phyloP scores from a whole-genome alignment of 1,140 invertebrate species.

The Bombus balteatus region DNA sequence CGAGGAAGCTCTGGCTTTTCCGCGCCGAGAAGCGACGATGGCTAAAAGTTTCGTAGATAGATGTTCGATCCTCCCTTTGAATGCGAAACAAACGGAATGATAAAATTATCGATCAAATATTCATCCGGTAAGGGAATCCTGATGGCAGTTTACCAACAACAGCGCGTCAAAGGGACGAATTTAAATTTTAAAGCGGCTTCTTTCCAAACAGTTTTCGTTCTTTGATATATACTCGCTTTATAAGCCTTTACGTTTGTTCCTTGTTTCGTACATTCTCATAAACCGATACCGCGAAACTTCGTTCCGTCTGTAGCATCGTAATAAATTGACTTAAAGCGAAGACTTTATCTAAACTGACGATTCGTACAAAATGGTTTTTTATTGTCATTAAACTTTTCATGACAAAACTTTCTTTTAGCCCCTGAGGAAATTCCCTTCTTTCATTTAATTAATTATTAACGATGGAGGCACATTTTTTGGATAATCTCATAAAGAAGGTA shows the following conservation, averaged over 20 bases:
- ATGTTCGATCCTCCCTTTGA: background rate
- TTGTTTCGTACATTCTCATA: background rate
- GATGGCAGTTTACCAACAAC: constrained; percentile 1
- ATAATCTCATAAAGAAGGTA: too few relatives aligned
- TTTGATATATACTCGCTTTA: background rate
- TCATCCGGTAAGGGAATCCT: background rate
- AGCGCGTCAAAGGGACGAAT: constrained; percentile 11
- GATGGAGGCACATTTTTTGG: too few relatives aligned
- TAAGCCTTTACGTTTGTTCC: background rate
- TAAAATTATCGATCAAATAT: constrained; percentile 3
- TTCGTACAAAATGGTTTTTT: too few relatives aligned
- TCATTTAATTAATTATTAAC: too few relatives aligned
- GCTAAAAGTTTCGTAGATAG: background rate
- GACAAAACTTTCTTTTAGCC: too few relatives aligned
- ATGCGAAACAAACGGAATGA: constrained; percentile 16
- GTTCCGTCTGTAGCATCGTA: too few relatives aligned
- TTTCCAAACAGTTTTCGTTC: background rate
- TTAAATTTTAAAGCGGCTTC: constrained; percentile 20
- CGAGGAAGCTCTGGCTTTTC: background rate
- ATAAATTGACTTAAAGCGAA: too few relatives aligned
- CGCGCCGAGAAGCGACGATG: background rate
- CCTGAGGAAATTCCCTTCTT: too few relatives aligned
- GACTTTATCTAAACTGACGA: too few relatives aligned
- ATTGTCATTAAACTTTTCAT: too few relatives aligned
- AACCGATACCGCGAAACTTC: background rate